A percentile compares a stretch with the other conserved stretches of the same genome.
phyloP scores from a whole-genome alignment of 1,140 invertebrate genomes.

The Heliconius melpomene region DNA sequence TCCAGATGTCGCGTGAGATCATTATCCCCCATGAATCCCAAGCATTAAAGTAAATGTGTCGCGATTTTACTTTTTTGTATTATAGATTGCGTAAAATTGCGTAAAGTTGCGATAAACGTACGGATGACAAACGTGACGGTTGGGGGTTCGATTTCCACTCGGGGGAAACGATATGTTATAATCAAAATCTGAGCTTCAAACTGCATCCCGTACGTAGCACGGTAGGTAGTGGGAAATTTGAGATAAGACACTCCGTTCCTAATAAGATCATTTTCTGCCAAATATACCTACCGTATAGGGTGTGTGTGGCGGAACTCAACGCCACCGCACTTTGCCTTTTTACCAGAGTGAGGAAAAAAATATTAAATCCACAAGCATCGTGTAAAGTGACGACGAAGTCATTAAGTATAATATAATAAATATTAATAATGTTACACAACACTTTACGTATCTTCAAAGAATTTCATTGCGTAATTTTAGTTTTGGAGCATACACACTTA shows the following conservation, averaged over 20 bases:
- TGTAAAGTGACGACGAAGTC: neutral
- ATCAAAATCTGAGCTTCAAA: too few relatives aligned
- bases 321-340: too few relatives aligned
- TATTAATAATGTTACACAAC: conserved; percentile 19
- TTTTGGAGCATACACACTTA: neutral
- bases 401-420: neutral
- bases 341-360: too few relatives aligned
- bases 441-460: conserved; percentile 18
- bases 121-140: neutral
- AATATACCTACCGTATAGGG: too few relatives aligned
- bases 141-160: neutral
- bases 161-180: too few relatives aligned
- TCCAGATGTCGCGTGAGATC: conserved; percentile 13
- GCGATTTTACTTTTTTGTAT: neutral
- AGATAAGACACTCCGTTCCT: too few relatives aligned
- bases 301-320: too few relatives aligned
- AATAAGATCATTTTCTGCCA: too few relatives aligned
- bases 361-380: too few relatives aligned
- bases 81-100: neutral
- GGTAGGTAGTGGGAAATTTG: too few relatives aligned
- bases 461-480: conserved; percentile 28
- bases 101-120: neutral
- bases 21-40: conserved; percentile 7
- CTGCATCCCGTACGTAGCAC: too few relatives aligned
- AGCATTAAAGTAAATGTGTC: conserved; percentile 4